phyloP scores from a whole-genome alignment of 2,888 invertebrate genomes.

The Podabrus alpinus region DNA sequence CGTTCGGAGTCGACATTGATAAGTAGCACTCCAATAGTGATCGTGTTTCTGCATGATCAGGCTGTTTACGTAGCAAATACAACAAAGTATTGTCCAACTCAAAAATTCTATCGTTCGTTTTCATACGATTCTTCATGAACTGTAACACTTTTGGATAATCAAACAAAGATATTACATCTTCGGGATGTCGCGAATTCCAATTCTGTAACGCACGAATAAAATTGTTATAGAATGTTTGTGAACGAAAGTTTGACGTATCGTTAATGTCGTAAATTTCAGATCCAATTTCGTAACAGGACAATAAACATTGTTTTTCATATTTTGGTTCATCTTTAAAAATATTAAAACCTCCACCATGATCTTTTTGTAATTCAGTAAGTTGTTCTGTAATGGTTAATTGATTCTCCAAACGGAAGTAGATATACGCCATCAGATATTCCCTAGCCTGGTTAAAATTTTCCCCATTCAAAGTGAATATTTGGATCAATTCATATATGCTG shows the following conservation, averaged over 20 bases:
- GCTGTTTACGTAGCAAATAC: background rate
- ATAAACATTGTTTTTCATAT: background rate
- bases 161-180: background rate
- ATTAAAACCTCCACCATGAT: background rate
- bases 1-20: background rate
- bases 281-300: background rate
- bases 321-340: background rate
- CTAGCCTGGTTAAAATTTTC: background rate
- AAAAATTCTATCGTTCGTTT: background rate
- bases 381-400: conserved; percentile 4
- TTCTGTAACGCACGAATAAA: background rate
- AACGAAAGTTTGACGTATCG: background rate
- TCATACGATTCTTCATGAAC: background rate
- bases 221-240: background rate
- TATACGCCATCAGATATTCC: background rate
- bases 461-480: conserved; percentile 1
- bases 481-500: conserved; percentile 2
- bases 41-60: background rate
- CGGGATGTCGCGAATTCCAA: background rate
- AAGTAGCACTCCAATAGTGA: background rate
- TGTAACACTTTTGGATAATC: background rate
- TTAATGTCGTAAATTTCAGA: background rate
- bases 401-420: conserved; percentile 4
- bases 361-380: background rate
- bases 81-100: background rate